Conservation (phyloP, 92 coral and sea anemone species). For the Siderastrea siderea region DNA sequence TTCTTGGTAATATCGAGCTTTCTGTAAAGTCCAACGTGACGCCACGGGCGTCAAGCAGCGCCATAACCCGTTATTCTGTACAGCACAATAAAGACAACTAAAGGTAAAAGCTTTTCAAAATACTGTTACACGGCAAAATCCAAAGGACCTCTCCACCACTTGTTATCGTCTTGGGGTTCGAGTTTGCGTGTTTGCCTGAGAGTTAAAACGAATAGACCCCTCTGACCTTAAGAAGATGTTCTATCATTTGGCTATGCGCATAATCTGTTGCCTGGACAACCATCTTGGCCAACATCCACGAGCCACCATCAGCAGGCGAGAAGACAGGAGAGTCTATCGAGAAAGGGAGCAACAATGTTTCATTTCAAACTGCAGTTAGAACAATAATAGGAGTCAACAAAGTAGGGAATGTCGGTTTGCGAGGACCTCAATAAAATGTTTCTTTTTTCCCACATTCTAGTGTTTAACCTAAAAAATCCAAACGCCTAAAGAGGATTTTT, state of each 20-base stretch:
- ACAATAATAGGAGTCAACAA: not conserved
- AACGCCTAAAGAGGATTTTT: not conserved
- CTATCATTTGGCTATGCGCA: conserved; percentile 70
- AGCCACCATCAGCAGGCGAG: conserved; percentile 71
- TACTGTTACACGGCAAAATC: no score
- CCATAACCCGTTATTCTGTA: no score
- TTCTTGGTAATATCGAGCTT: no score
- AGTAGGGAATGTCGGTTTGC: no score
- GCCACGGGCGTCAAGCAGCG: no score
- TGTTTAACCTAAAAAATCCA: not conserved
- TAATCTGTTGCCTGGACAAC: conserved; percentile 75
- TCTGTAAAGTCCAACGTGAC: no score
- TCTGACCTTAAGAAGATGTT: conserved; percentile 74
- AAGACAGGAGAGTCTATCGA: conserved; percentile 73
- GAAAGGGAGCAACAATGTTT: not conserved
- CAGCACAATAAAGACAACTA: no score
- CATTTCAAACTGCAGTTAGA: not conserved
- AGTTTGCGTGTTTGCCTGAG: not conserved
- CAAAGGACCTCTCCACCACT: not conserved
- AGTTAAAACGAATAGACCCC: not conserved
- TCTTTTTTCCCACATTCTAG: no score
- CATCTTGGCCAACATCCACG: conserved; percentile 72
- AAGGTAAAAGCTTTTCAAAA: no score
- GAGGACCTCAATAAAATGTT: no score
- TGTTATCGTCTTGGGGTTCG: not conserved